Percentiles rank a stretch among this genome's conserved stretches.
phyloP scores from a whole-genome alignment of 2,888 invertebrate genomes.

The Tenthredo amoena region DNA sequence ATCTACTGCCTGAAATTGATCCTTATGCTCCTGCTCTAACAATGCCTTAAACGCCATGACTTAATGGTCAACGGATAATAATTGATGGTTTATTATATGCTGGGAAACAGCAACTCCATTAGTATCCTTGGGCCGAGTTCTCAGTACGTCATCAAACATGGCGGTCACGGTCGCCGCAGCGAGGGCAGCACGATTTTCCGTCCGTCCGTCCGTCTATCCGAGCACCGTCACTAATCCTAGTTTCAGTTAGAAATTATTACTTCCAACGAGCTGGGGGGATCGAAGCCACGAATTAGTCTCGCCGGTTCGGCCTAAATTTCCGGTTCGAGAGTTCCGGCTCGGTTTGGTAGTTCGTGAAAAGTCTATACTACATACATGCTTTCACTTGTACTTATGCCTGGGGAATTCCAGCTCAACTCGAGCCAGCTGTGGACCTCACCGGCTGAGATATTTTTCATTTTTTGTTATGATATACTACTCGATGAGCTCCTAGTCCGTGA shows the following conservation, averaged over 20 bases:
- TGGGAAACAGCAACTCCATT: constrained; percentile 53
- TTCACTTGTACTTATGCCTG: background rate
- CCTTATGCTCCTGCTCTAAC: constrained; percentile 25
- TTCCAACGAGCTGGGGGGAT: constrained; percentile 27
- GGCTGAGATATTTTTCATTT: too few species aligned
- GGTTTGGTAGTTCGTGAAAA: constrained; percentile 5
- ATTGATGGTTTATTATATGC: constrained; percentile 54
- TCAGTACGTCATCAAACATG: constrained; percentile 48
- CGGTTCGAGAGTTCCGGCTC: constrained; percentile 31
- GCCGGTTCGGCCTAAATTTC: constrained; percentile 43
- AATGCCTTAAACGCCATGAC: constrained; percentile 47
- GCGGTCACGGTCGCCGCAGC: constrained; percentile 38
- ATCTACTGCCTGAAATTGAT: constrained; percentile 50
- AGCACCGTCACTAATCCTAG: constrained; percentile 49
- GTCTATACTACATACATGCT: background rate
- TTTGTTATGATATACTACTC: too few species aligned
- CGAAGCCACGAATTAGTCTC: constrained; percentile 48
- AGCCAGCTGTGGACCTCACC: too few species aligned
- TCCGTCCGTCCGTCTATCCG: constrained; percentile 42
- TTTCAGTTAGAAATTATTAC: constrained; percentile 50
- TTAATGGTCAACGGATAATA: constrained; percentile 51
- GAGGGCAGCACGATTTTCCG: constrained; percentile 20
- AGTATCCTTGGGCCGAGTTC: constrained; percentile 39
- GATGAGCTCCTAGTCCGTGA: too few species aligned
- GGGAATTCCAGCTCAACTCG: too few species aligned